Evolutionary conservation across 2,888 invertebrate genomes (phyloP), one percentile per base, ranked within the genome.

Genomic region (Tipula vernalis): DNA sequence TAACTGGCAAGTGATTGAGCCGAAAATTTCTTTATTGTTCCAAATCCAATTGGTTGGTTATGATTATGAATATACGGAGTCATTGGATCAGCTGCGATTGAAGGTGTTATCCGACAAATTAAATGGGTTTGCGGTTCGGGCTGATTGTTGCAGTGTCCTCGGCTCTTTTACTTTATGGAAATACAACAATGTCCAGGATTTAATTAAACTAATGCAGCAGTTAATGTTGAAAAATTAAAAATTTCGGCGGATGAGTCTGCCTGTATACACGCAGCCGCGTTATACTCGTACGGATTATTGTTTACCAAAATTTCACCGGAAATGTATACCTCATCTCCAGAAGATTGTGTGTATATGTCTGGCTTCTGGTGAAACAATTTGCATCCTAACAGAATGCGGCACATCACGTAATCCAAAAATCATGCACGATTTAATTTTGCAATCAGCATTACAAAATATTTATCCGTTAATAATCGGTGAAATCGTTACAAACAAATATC

Each of bases 401-500:
- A 93, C 95, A 57, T 91, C 93, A 36, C 94, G 93, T 88, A 92
- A 93, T 41, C 93, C 93, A 3, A 94, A 94, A 89, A 95, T 95
- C 88, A 93, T 94, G 39, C 94, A 93, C 86, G 93, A 93, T 42
- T 93, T 93, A 89, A 92, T 93, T 5, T 91, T 39, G 39, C 93
- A 93, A 93, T 95, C 89, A 95, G 95, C 87, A 94, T 94, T 83
- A 93, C 99, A 87, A 95, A 94, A 87, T 94, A 95, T 89, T 93
- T 99, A 88, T 96, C 98, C 10, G 96, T 96, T 0, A 99, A 99
- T 92, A 97, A 98, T 71, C 96, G 98, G 91, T 99, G 99, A 92
- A 97, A 95, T 90, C 91, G 97, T 88, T 98, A 98, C 39, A 99
- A 99, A 91, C 96, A 97, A 88, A 98, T 99, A 91, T 94, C 98